Conservation (phyloP, 2,888 invertebrate species). For the Empis livida region DNA sequence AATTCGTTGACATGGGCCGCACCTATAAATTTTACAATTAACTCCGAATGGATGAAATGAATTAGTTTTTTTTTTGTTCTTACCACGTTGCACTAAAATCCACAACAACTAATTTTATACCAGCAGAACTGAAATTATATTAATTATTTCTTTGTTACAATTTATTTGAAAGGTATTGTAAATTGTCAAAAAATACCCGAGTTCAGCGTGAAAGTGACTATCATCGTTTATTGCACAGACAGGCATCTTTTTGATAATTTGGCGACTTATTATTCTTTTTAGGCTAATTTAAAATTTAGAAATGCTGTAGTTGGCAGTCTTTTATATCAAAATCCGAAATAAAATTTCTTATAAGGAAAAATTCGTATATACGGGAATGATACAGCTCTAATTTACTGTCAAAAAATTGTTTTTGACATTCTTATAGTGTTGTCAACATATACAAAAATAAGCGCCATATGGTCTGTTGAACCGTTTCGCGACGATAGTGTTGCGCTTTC, state of each 20-base stretch:
- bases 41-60: neutral
- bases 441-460: no score
- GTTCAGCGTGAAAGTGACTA: conserved; percentile 56
- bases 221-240: conserved; percentile 34
- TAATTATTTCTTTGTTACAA: neutral
- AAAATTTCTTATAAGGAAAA: no score
- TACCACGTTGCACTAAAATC: conserved; percentile 93
- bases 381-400: no score
- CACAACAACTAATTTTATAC: conserved; percentile 79
- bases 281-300: no score
- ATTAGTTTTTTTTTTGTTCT: conserved; percentile 5
- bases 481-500: no score
- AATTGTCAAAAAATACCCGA: neutral
- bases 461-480: no score
- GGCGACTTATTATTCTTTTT: no score
- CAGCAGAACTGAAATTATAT: conserved; percentile 62
- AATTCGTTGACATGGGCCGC: conserved; percentile 91
- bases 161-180: neutral
- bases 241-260: conserved; percentile 19
- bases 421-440: no score
- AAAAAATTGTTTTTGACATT: no score
- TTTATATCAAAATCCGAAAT: no score
- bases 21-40: conserved; percentile 48
- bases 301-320: no score
- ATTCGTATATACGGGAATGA: no score